A percentile compares a stretch with the other conserved stretches of the same genome.
Conservation (phyloP, 2,888 invertebrate genomes). For the Ypsolopha sequella region DNA sequence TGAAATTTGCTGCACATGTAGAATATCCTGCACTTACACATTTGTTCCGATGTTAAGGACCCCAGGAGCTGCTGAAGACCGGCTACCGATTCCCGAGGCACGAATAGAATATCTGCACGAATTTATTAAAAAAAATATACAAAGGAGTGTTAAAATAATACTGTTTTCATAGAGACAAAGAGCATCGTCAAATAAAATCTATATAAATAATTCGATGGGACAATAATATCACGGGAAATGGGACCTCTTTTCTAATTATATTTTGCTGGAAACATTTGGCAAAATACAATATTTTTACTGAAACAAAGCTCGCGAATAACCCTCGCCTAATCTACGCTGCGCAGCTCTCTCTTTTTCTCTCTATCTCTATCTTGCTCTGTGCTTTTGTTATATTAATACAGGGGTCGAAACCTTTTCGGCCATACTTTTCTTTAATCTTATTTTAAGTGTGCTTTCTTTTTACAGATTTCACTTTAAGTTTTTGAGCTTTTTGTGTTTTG, state of each 20-base stretch:
- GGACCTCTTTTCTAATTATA: slow-evolving; percentile 26
- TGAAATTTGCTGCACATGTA: slow-evolving; percentile 51
- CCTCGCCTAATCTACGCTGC: slow-evolving; percentile 60
- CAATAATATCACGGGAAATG: slow-evolving; percentile 25
- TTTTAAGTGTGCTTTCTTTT: slow-evolving; percentile 28
- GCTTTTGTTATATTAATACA: slow-evolving; percentile 47
- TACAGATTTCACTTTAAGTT: slow-evolving; percentile 27
- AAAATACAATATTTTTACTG: slow-evolving; percentile 31
- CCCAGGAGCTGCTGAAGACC: slow-evolving; percentile 62
- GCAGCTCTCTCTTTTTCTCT: slow-evolving; percentile 24
- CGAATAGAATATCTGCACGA: slow-evolving; percentile 54
- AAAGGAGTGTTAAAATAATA: neutral
- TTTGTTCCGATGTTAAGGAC: slow-evolving; percentile 29
- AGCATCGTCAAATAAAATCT: slow-evolving; percentile 29
- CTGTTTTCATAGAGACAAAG: slow-evolving; percentile 31
- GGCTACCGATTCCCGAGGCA: slow-evolving; percentile 53
- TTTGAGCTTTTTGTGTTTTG: slow-evolving; percentile 18
- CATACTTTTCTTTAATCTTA: slow-evolving; percentile 16
- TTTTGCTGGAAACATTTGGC: slow-evolving; percentile 15
- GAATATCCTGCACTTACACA: slow-evolving; percentile 46
- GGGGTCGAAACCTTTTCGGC: neutral
- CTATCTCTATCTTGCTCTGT: slow-evolving; percentile 45
- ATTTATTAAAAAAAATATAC: slow-evolving; percentile 1
- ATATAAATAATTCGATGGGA: slow-evolving; percentile 10
- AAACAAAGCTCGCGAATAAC: slow-evolving; percentile 63